A percentile compares a stretch with the other conserved stretches of the same genome.
These are phyloP conservation scores for Pachyramphus minor DNA, from an alignment of 2,113 vertebrate species.

Conservation along the genomic window DNA sequence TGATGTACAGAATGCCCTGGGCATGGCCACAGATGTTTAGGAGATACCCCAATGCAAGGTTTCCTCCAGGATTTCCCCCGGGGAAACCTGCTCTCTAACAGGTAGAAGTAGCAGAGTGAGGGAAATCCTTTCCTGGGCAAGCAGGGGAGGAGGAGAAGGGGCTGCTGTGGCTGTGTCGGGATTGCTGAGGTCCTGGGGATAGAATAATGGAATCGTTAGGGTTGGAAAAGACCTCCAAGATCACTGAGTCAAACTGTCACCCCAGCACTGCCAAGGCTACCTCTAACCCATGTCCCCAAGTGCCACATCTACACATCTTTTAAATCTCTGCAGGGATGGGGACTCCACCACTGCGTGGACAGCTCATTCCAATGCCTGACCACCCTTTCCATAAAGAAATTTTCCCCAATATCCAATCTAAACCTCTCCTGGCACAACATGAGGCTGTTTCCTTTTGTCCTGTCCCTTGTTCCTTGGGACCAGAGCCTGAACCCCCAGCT, in stretches of 20 bases:
- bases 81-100: background rate
- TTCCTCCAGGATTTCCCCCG: background rate
- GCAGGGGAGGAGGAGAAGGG: background rate
- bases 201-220: background rate
- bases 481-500: accelerated
- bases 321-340: background rate
- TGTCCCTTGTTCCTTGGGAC: background rate
- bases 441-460: background rate
- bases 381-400: background rate
- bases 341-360: background rate
- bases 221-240: background rate
- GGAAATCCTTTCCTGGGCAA: background rate
- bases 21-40: background rate
- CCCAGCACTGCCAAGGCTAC: background rate
- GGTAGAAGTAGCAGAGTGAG: background rate
- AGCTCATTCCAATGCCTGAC: background rate
- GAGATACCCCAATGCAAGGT: background rate
- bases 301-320: background rate
- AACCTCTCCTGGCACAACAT: background rate
- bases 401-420: background rate
- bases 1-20: background rate
- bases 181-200: background rate
- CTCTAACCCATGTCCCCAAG: background rate
- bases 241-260: accelerated
- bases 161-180: background rate